Conservation (phyloP, 2,113 vertebrate genomes). For the Alces alces region DNA sequence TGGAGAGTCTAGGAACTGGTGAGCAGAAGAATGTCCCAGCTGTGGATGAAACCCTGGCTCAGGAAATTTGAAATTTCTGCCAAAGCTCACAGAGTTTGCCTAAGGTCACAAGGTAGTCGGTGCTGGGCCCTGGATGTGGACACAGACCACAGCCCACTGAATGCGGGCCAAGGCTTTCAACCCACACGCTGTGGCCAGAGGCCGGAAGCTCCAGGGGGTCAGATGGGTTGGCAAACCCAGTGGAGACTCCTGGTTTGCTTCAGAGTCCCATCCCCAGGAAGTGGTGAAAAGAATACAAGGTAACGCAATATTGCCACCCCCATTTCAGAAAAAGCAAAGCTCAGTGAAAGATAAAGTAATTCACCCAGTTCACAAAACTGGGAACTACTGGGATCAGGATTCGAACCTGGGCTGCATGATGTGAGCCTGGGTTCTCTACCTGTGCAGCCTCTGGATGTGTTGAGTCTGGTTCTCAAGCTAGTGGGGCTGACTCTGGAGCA, state of each 20-base stretch:
- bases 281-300: background rate
- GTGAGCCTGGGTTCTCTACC: rapidly evolving
- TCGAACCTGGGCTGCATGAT: rapidly evolving
- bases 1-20: background rate
- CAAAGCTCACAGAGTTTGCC: background rate
- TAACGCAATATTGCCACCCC: background rate
- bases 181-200: background rate
- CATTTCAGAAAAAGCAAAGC: background rate
- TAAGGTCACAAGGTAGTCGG: background rate
- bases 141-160: background rate
- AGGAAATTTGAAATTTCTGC: background rate
- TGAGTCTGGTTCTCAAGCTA: background rate
- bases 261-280: background rate
- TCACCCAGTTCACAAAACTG: background rate
- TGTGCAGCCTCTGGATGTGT: background rate
- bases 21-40: background rate
- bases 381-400: background rate
- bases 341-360: background rate
- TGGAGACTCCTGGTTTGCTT: conserved; percentile 23
- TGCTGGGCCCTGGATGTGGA: too few relatives aligned
- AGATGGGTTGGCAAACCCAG: background rate
- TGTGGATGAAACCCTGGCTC: background rate
- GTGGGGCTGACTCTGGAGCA: background rate
- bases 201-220: background rate
- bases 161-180: background rate